phyloP scores from a whole-genome alignment of 2,888 invertebrate species.

The Eupithecia abbreviata region DNA sequence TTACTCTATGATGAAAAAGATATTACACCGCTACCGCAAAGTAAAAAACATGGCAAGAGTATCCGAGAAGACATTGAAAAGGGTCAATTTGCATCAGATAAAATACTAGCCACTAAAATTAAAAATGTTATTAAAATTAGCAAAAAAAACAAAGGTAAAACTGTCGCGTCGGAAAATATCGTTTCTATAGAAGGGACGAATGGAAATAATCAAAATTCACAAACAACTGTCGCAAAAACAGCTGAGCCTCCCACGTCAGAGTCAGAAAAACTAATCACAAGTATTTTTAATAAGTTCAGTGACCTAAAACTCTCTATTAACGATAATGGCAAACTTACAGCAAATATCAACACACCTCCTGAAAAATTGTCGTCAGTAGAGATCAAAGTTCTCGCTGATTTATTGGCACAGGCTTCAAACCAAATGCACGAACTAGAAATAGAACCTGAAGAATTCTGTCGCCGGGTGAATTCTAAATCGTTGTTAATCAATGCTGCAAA shows the following conservation, averaged over 20 bases:
- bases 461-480: constrained; percentile 24
- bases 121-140: not conserved
- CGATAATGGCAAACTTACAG: constrained; percentile 29
- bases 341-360: constrained; percentile 37
- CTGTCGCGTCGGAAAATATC: not conserved
- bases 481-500: not conserved
- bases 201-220: not conserved
- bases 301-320: constrained; percentile 27
- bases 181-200: not conserved
- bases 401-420: constrained; percentile 45
- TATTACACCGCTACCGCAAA: not conserved
- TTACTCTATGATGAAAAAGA: not conserved
- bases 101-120: not conserved
- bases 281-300: constrained; percentile 26
- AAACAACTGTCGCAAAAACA: not conserved
- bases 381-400: constrained; percentile 48
- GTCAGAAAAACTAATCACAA: not conserved
- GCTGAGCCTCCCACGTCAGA: not conserved
- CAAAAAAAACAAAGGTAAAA: not conserved
- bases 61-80: not conserved
- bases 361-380: constrained; percentile 43
- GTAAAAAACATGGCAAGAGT: not conserved
- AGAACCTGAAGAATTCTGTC: constrained; percentile 35
- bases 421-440: constrained; percentile 42
- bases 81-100: not conserved